A percentile compares a stretch with the other conserved stretches of the same genome.
These are phyloP conservation scores for Hirundichthys speculiger DNA, from an alignment of 2,113 vertebrate species.

Conservation along the genomic window DNA sequence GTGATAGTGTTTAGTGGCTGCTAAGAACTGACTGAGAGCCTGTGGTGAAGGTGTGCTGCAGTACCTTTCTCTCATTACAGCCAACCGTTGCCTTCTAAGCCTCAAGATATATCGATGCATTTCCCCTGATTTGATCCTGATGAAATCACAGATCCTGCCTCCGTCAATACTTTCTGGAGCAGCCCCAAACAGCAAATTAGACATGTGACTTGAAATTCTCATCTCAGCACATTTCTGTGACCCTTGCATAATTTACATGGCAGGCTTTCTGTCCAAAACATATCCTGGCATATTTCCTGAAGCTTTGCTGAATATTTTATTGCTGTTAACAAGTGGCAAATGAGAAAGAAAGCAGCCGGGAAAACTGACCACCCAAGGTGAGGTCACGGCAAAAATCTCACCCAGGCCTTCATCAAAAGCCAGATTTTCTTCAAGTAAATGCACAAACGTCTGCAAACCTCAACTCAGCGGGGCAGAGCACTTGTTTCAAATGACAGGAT, in stretches of 20 bases:
- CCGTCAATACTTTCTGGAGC: conserved; percentile 6
- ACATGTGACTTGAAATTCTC: conserved; percentile 21
- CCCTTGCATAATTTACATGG: conserved; percentile 61
- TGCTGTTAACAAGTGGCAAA: conserved; percentile 36
- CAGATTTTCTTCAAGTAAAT: conserved; percentile 28
- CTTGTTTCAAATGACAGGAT: conserved; percentile 40
- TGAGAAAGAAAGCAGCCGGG: conserved; percentile 22
- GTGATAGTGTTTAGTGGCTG: conserved; percentile 47
- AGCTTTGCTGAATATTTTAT: conserved; percentile 26
- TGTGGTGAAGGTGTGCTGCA: conserved; percentile 23
- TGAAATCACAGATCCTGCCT: conserved; percentile 27
- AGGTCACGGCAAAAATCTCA: conserved; percentile 34
- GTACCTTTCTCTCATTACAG: conserved; percentile 17
- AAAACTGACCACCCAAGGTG: conserved; percentile 50
- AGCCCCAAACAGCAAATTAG: conserved; percentile 25
- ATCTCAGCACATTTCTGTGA: conserved; percentile 51
- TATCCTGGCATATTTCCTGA: background rate
- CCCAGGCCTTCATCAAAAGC: too few relatives aligned
- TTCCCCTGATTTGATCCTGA: conserved; percentile 28
- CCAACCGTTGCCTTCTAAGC: conserved; percentile 19
- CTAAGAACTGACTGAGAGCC: conserved; percentile 35
- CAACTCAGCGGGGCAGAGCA: conserved; percentile 22
- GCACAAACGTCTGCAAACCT: conserved; percentile 32
- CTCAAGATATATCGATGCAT: conserved; percentile 33
- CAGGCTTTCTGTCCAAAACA: conserved; percentile 41